Conservation (phyloP, 2,888 invertebrate genomes). For the Drosophila anceps region DNA sequence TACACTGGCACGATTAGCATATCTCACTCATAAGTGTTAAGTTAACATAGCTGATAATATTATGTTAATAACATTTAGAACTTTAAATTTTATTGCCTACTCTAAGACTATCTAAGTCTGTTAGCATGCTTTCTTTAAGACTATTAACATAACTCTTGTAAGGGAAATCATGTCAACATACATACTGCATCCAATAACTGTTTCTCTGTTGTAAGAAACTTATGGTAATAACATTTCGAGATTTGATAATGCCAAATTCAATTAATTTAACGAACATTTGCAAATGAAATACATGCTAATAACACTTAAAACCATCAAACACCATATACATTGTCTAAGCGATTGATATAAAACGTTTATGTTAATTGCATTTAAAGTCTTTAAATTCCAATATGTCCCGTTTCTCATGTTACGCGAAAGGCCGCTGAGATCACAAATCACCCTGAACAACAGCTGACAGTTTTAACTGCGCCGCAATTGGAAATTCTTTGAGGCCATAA, state of each 20-base stretch:
- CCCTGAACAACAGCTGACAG: conserved; percentile 57
- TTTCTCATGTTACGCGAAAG: not conserved
- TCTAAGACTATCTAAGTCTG: too few relatives aligned
- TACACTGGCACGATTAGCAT: not conserved
- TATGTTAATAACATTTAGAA: too few relatives aligned
- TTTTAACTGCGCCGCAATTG: conserved; percentile 63
- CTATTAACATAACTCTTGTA: too few relatives aligned
- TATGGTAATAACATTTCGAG: not conserved
- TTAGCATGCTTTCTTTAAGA: too few relatives aligned
- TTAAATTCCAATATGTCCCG: conserved; percentile 17
- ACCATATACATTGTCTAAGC: not conserved
- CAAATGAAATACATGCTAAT: not conserved
- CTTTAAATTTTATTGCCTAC: too few relatives aligned
- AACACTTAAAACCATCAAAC: not conserved
- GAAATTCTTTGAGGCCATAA: conserved; percentile 66
- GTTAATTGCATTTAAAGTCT: conserved; percentile 7
- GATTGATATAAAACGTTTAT: conserved; percentile 9
- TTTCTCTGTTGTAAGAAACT: not conserved
- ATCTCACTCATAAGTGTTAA: not conserved
- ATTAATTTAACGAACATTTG: not conserved
- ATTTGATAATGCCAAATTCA: too few relatives aligned
- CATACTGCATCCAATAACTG: not conserved
- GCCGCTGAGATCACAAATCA: conserved; percentile 49
- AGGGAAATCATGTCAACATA: too few relatives aligned
- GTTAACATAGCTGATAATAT: not conserved